These are phyloP conservation scores for Microchirus variegatus DNA, from an alignment of 2,797 vertebrate genomes.

Conservation along the genomic window DNA sequence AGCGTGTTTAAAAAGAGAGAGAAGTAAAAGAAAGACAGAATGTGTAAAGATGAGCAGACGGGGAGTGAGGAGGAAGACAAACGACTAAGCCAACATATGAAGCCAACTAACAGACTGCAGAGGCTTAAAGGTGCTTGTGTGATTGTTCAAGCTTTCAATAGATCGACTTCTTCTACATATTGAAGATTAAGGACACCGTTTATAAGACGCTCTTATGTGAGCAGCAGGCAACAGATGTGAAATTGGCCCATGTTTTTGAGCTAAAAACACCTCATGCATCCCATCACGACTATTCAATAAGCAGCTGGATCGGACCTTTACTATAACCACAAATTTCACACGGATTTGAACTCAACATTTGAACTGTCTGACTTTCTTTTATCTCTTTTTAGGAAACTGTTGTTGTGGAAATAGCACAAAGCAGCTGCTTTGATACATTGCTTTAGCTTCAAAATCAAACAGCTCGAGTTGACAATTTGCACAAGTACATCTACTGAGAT, in stretches of 20 bases:
- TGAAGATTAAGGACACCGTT: slow-evolving; percentile 29
- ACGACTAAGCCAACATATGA: slow-evolving; percentile 11
- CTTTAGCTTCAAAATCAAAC: slow-evolving; percentile 6
- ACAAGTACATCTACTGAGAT: slow-evolving; percentile 4
- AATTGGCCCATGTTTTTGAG: slow-evolving; percentile 8
- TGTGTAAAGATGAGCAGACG: slow-evolving; percentile 7
- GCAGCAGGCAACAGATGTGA: slow-evolving; percentile 33
- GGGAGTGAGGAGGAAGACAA: neutral
- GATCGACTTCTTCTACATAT: slow-evolving; percentile 10
- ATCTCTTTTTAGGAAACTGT: neutral
- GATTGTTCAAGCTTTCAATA: slow-evolving; percentile 10
- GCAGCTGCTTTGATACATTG: neutral
- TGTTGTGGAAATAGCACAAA: slow-evolving; percentile 1
- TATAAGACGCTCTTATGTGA: slow-evolving; percentile 13
- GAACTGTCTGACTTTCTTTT: no score
- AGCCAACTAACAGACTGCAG: slow-evolving; percentile 24
- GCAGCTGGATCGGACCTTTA: slow-evolving; percentile 12
- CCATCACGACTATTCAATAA: slow-evolving; percentile 48
- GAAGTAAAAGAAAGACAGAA: slow-evolving; percentile 13
- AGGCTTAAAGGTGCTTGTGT: slow-evolving; percentile 24
- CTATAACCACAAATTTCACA: no score
- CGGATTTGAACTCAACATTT: no score
- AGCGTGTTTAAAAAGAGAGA: slow-evolving; percentile 37
- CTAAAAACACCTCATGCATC: slow-evolving; percentile 47
- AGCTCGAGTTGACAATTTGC: slow-evolving; percentile 7